phyloP scores from a whole-genome alignment of 53 echinoderm and acorn worm species.

The Luidia sarsii region DNA sequence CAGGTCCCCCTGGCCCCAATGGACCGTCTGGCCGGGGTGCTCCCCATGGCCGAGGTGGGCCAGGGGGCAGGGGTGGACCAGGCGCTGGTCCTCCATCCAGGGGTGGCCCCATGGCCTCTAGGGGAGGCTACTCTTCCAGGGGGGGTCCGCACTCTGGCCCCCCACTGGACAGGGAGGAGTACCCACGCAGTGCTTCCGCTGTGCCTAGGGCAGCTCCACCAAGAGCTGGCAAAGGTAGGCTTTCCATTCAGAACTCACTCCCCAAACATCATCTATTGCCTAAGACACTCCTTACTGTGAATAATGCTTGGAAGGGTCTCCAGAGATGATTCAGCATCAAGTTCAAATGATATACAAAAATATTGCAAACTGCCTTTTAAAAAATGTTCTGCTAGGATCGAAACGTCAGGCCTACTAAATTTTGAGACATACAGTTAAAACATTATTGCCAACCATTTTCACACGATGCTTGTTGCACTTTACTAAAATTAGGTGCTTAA shows the following conservation, averaged over 20 bases:
- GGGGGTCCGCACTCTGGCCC: slow-evolving; percentile 20
- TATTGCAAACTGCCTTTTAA: too few species aligned
- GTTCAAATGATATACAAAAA: too few species aligned
- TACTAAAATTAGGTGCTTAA: too few species aligned
- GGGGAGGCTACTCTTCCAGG: not conserved
- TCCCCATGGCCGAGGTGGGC: slow-evolving; percentile 30
- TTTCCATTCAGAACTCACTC: not conserved
- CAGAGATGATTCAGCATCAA: too few species aligned
- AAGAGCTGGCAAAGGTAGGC: slow-evolving; percentile 29
- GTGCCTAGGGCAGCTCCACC: slow-evolving; percentile 22
- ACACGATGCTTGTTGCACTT: too few species aligned
- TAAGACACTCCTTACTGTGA: too few species aligned
- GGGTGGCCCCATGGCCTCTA: not conserved
- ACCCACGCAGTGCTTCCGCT: not conserved
- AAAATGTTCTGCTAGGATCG: too few species aligned
- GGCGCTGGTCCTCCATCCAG: not conserved
- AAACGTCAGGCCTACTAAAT: too few species aligned
- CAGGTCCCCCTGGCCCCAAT: slow-evolving; percentile 21
- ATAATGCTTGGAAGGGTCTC: too few species aligned
- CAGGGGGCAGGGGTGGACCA: slow-evolving; percentile 34
- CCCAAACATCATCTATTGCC: too few species aligned
- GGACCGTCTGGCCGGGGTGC: slow-evolving; percentile 39
- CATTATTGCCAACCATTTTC: too few species aligned
- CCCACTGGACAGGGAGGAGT: slow-evolving; percentile 14
- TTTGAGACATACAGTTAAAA: too few species aligned